A percentile compares a stretch with the other conserved stretches of the same genome.
These are phyloP conservation scores for Drosophila athabasca DNA, from an alignment of 1,140 invertebrate genomes.

Conservation along the genomic window DNA sequence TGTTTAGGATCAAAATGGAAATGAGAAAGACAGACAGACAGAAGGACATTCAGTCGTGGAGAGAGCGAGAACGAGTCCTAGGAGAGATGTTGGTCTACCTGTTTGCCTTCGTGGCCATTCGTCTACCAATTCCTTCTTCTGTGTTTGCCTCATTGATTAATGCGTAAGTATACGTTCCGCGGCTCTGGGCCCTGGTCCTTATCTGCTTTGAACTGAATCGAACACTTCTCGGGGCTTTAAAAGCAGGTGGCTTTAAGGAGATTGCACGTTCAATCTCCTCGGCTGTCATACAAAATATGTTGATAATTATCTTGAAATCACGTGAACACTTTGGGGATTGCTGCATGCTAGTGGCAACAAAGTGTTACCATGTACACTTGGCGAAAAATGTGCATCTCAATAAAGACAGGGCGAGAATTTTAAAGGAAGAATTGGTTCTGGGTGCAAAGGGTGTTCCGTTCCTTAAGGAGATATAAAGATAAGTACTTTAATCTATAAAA, in stretches of 20 bases:
- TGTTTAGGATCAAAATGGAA: conserved; percentile 48
- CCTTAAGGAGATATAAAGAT: too few species aligned
- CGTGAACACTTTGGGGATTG: conserved; percentile 56
- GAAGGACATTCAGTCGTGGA: neutral
- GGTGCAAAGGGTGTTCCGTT: too few species aligned
- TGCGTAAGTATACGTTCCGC: conserved; percentile 74
- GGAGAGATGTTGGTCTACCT: conserved; percentile 17
- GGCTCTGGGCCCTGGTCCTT: conserved; percentile 47
- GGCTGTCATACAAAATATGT: conserved; percentile 51
- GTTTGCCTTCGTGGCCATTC: conserved; percentile 40
- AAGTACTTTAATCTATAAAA: too few species aligned
- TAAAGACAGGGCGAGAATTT: too few species aligned
- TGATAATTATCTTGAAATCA: conserved; percentile 56
- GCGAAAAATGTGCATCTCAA: neutral
- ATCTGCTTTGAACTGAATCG: conserved; percentile 37
- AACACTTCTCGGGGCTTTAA: conserved; percentile 14
- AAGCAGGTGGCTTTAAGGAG: conserved; percentile 5
- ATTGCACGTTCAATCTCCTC: neutral
- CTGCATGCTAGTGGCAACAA: conserved; percentile 66
- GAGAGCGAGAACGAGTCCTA: neutral
- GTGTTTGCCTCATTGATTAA: conserved; percentile 74
- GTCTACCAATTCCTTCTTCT: conserved; percentile 6
- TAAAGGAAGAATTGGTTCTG: too few species aligned
- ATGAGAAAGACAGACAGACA: conserved; percentile 22
- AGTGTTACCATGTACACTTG: conserved; percentile 60